These are phyloP conservation scores for Macrotis lagotis DNA, from an alignment of 2,113 vertebrate species.

Conservation along the genomic window DNA sequence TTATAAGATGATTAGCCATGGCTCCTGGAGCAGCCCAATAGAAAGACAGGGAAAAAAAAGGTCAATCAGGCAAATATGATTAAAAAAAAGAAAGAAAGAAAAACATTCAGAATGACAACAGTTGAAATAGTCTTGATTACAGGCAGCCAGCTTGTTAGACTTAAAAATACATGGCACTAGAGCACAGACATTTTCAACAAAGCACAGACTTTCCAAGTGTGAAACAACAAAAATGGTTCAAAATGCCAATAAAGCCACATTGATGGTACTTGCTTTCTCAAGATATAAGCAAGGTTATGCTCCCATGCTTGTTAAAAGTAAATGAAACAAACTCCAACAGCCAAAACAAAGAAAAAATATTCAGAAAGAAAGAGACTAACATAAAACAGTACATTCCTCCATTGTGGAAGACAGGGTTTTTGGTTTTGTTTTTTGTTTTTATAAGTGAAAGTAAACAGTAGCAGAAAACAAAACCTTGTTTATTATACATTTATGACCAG, in stretches of 20 bases:
- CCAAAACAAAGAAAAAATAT: constrained; percentile 69
- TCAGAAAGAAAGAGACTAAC: constrained; percentile 74
- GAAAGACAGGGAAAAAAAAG: constrained; percentile 94
- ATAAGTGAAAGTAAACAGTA: constrained; percentile 40
- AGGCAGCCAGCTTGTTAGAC: constrained; percentile 85
- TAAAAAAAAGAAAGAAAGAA: constrained; percentile 87
- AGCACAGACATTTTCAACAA: constrained; percentile 83
- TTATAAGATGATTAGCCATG: constrained; percentile 99
- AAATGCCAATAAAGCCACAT: constrained; percentile 77
- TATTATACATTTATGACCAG: constrained; percentile 45
- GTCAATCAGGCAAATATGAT: constrained; percentile 95
- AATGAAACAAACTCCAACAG: constrained; percentile 65
- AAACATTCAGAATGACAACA: constrained; percentile 92
- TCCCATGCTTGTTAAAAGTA: constrained; percentile 82
- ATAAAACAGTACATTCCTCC: constrained; percentile 77
- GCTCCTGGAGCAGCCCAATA: constrained; percentile 98
- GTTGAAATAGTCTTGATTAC: constrained; percentile 87
- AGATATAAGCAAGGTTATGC: constrained; percentile 80
- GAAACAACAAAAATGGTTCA: constrained; percentile 81
- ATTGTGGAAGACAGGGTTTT: constrained; percentile 53
- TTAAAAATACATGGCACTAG: constrained; percentile 80
- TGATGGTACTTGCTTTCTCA: constrained; percentile 69
- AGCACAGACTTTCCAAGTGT: constrained; percentile 78
- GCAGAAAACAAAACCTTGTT: constrained; percentile 40
- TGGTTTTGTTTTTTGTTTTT: neutral